A percentile compares a stretch with the other conserved stretches of the same genome.
Evolutionary conservation across 2,797 vertebrate species (phyloP).

Genomic region (Peromyscus aztecus): DNA sequence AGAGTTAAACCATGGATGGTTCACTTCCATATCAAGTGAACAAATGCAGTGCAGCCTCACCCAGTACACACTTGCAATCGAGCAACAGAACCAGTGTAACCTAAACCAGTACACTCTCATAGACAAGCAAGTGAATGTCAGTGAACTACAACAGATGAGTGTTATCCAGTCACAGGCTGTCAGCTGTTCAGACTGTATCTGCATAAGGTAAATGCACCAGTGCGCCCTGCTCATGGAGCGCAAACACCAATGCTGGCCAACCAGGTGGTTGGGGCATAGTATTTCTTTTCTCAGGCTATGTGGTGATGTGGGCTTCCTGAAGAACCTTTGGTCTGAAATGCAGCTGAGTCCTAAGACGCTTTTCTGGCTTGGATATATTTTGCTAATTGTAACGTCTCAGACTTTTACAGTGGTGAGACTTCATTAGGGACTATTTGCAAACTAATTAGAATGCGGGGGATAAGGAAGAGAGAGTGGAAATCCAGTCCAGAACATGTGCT

Average conservation of each 20-base stretch:
- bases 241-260: neutral
- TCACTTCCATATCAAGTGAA: neutral
- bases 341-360: neutral
- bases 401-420: neutral
- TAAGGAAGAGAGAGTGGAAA: neutral
- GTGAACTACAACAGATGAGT: too few species aligned
- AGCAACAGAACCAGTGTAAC: neutral
- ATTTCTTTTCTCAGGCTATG: neutral
- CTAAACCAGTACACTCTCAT: neutral
- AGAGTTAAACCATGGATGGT: too few species aligned
- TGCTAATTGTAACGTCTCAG: neutral
- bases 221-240: too few species aligned
- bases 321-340: neutral
- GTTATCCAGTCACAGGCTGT: neutral
- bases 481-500: neutral
- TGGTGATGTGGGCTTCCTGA: neutral
- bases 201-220: too few species aligned
- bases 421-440: neutral
- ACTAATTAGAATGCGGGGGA: fast-evolving
- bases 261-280: too few species aligned
- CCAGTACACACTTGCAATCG: neutral
- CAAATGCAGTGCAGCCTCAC: neutral
- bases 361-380: neutral
- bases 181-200: neutral
- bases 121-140: neutral